These are phyloP conservation scores for Lithodes maja DNA, from an alignment of 2,888 invertebrate genomes.

Conservation along the genomic window DNA sequence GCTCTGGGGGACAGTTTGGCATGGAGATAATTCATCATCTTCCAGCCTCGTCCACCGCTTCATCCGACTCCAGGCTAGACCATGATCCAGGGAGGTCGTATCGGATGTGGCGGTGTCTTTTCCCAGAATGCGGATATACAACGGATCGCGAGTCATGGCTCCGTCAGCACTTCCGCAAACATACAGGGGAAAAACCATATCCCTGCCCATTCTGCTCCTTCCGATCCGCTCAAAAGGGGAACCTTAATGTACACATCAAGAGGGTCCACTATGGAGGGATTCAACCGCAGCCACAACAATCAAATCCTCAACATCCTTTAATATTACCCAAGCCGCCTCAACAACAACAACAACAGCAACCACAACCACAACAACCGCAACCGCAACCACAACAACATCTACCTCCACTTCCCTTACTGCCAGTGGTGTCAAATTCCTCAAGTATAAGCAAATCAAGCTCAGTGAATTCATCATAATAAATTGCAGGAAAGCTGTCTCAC, in stretches of 20 bases:
- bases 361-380: no score
- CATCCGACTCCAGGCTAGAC: neutral
- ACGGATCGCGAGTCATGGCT: constrained; percentile 57
- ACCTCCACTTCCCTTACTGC: constrained; percentile 1
- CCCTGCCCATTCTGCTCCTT: constrained; percentile 46
- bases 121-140: constrained; percentile 47
- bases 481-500: no score
- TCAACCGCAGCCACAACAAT: neutral
- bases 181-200: constrained; percentile 54
- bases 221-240: constrained; percentile 52
- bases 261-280: constrained; percentile 35
- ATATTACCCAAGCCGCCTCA: neutral
- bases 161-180: constrained; percentile 45
- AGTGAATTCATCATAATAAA: neutral
- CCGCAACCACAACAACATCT: neutral
- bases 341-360: neutral
- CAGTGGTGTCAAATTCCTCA: neutral
- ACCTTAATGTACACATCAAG: constrained; percentile 52
- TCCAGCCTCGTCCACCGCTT: neutral
- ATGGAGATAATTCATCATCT: constrained; percentile 24
- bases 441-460: neutral
- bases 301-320: neutral
- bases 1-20: constrained; percentile 27
- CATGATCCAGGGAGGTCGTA: neutral
- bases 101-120: constrained; percentile 48